These are phyloP conservation scores for Oscarella lobularis DNA, from an alignment of 37 sponge, comb jelly and placozoan species.

Conservation along the genomic window DNA sequence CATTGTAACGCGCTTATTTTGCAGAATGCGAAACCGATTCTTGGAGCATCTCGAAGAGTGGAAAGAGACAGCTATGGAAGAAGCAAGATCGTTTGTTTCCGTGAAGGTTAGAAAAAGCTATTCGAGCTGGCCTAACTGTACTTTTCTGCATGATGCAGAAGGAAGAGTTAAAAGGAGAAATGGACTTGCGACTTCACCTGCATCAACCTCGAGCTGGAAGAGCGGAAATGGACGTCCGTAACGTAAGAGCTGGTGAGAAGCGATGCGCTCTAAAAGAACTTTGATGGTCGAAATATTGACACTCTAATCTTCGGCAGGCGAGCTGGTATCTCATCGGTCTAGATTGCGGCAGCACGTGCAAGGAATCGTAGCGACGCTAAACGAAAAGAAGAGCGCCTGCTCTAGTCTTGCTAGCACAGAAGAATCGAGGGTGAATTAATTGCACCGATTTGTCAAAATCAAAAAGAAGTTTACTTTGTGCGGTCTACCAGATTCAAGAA, in stretches of 20 bases:
- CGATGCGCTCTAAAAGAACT: too few species aligned
- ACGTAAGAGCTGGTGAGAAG: conserved; percentile 30
- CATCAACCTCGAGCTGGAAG: conserved; percentile 60
- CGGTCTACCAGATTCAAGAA: too few species aligned
- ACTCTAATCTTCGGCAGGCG: neutral
- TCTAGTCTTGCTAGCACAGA: too few species aligned
- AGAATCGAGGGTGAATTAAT: too few species aligned
- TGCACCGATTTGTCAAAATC: too few species aligned
- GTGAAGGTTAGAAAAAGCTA: conserved; percentile 15
- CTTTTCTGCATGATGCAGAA: too few species aligned
- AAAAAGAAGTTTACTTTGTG: too few species aligned
- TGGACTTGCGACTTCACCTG: conserved; percentile 73
- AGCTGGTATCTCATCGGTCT: conserved; percentile 1
- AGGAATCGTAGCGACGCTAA: neutral
- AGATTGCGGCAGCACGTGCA: neutral
- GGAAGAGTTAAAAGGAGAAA: conserved; percentile 55
- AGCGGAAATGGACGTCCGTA: conserved; percentile 47
- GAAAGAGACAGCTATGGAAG: conserved; percentile 13
- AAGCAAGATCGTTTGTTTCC: conserved; percentile 5
- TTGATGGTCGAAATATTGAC: neutral
- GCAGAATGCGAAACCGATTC: conserved; percentile 30
- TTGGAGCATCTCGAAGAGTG: conserved; percentile 58
- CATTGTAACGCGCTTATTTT: too few species aligned
- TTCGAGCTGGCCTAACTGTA: too few species aligned
- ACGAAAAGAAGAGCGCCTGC: conserved; percentile 4